Evolutionary conservation across 2,797 vertebrate genomes (phyloP), one percentile per base, ranked within the genome.

Genomic region (Geotrypetes seraphini): DNA sequence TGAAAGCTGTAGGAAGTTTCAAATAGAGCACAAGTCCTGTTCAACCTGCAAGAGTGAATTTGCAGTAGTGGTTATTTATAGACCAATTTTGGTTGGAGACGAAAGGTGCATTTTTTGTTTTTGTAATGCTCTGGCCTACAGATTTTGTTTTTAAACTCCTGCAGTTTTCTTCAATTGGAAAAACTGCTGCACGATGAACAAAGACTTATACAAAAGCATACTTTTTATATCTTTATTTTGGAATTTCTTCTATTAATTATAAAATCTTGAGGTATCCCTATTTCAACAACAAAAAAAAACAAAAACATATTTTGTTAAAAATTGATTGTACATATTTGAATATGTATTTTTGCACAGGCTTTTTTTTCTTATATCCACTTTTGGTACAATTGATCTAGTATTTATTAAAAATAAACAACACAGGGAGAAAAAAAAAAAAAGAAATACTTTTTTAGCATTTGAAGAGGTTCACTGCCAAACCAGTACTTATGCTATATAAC

Each of bases 311-410:
- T 97, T 99, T 99, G 92, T 95, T 94, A 92, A 87, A 47, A 78
- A 92, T 91, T 80, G 75, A 84, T 73, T 97, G 94, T 97, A 97
- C 88, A 99, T 95, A 97, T 85, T 86, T 83, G 96, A 94, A 95
- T 91, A 90, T 88, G 96, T 99, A 99, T 99, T 99, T 99, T 99
- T 97, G 96, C 96, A 99, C 92, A 95, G 88, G 87, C 88, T 96
- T 83, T 96, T 85, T 85, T 96, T 96, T 80, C 84, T 79, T 92
- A 93, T 87, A 87, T 66, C 81, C 80, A 77, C 72, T 89, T 91
- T 97, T 96, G 91, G 91, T 97, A 99, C 90, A 92, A 77, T 83
- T 86, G 75, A 86, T n/a, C 89, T 85, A 84, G 80, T 89, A 97
- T 97, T 97, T 98, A 86, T 87, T 87, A 84, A 95, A 89, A 91